These are phyloP conservation scores for Thalassarche chlororhynchos DNA, from an alignment of 2,113 vertebrate genomes.

Conservation along the genomic window DNA sequence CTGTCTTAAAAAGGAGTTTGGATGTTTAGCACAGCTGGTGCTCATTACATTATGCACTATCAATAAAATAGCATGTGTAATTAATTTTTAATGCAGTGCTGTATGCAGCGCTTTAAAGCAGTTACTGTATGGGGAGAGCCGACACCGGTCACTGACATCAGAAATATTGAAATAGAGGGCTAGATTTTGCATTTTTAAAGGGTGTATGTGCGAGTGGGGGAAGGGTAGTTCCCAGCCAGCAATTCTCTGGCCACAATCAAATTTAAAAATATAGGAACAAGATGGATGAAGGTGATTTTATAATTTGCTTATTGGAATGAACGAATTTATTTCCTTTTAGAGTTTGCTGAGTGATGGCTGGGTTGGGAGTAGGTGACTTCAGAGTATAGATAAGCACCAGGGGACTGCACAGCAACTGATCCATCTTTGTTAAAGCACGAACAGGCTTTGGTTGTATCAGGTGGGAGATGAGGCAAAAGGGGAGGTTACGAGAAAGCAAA, in stretches of 20 bases:
- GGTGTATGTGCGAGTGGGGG: neutral
- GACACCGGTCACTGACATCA: slow-evolving; percentile 71
- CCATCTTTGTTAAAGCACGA: slow-evolving; percentile 13
- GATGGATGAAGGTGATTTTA: slow-evolving; percentile 47
- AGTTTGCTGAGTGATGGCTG: neutral
- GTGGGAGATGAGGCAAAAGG: neutral
- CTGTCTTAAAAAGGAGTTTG: slow-evolving; percentile 90
- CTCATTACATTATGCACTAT: slow-evolving; percentile 91
- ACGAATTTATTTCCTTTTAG: slow-evolving; percentile 25
- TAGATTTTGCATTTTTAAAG: slow-evolving; percentile 64
- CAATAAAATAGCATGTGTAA: slow-evolving; percentile 94
- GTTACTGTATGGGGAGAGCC: slow-evolving; percentile 74
- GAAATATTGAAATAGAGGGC: slow-evolving; percentile 67
- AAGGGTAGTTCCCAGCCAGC: slow-evolving; percentile 20
- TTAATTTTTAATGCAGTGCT: slow-evolving; percentile 90
- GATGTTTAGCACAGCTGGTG: slow-evolving; percentile 91
- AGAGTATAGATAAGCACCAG: neutral
- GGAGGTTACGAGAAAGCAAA: neutral
- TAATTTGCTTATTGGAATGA: slow-evolving; percentile 46
- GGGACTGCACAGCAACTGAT: neutral
- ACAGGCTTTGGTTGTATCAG: neutral
- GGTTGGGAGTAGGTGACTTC: slow-evolving; percentile 11
- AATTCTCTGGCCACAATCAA: slow-evolving; percentile 28
- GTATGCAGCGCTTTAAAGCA: slow-evolving; percentile 82
- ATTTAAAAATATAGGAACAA: slow-evolving; percentile 47